Conservation (phyloP, 2,797 vertebrate genomes). For the Tamandua tetradactyla region DNA sequence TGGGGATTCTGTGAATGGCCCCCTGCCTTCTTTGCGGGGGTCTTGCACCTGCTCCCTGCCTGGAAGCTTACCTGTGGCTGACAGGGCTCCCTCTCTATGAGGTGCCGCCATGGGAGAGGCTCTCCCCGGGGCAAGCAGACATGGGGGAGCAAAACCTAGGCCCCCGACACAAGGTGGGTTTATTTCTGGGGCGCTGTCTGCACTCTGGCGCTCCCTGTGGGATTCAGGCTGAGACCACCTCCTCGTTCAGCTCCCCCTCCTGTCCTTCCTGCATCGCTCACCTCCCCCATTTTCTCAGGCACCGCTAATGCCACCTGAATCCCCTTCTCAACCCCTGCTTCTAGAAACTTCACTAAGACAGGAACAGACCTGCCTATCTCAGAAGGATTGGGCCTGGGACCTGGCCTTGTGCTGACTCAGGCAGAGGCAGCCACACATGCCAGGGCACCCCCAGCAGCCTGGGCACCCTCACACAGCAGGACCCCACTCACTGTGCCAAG, state of each 20-base stretch:
- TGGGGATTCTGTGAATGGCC: too few species aligned
- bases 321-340: neutral
- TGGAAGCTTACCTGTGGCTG: too few species aligned
- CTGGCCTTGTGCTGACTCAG: accelerated
- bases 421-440: accelerated
- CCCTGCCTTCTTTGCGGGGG: too few species aligned
- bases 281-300: too few species aligned
- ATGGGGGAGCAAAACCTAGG: neutral
- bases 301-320: neutral
- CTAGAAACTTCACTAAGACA: neutral
- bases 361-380: neutral
- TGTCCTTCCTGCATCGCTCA: too few species aligned
- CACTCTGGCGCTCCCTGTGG: accelerated
- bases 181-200: neutral
- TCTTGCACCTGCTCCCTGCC: too few species aligned
- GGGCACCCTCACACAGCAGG: too few species aligned
- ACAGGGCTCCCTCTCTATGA: neutral
- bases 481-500: constrained; percentile 87
- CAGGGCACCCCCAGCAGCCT: too few species aligned
- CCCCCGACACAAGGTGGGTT: neutral
- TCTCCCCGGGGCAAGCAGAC: neutral
- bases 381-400: too few species aligned
- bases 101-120: neutral
- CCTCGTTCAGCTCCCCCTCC: too few species aligned
- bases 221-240: too few species aligned